Percentiles rank a stretch among this genome's conserved stretches.
phyloP scores from a whole-genome alignment of 2,888 invertebrate species.

The Spatulosminthurus flaviceps region DNA sequence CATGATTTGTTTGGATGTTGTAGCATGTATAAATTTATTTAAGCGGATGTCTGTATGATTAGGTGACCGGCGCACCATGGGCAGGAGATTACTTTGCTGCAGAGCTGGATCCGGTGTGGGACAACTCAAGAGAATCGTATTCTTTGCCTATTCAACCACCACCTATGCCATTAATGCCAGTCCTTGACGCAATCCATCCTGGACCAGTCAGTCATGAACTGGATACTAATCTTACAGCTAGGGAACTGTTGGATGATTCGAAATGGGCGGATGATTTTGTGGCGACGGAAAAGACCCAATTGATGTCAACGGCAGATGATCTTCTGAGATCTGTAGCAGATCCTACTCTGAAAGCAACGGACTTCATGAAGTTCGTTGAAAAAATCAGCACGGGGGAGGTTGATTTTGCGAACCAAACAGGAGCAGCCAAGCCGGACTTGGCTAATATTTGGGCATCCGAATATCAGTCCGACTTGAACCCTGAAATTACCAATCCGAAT shows the following conservation, averaged over 20 bases:
- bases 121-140: conserved; percentile 31
- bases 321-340: conserved; percentile 53
- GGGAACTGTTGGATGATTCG: conserved; percentile 56
- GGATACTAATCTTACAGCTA: conserved; percentile 44
- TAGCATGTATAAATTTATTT: conserved; percentile 3
- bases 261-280: conserved; percentile 56
- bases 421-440: conserved; percentile 61
- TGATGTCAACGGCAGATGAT: conserved; percentile 57
- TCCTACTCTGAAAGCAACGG: conserved; percentile 59
- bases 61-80: conserved; percentile 49
- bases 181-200: not conserved
- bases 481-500: not conserved
- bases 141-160: not conserved
- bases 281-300: conserved; percentile 51
- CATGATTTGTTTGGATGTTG: not conserved
- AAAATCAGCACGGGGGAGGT: conserved; percentile 56
- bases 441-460: conserved; percentile 35
- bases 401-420: conserved; percentile 9
- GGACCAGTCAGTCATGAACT: not conserved
- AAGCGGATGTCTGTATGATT: conserved; percentile 16
- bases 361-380: conserved; percentile 60
- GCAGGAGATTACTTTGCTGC: conserved; percentile 51
- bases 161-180: not conserved
- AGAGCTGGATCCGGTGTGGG: conserved; percentile 52
- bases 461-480: conserved; percentile 64